Conservation (phyloP, 2,113 vertebrate species). For the Oncorhynchus keta region DNA sequence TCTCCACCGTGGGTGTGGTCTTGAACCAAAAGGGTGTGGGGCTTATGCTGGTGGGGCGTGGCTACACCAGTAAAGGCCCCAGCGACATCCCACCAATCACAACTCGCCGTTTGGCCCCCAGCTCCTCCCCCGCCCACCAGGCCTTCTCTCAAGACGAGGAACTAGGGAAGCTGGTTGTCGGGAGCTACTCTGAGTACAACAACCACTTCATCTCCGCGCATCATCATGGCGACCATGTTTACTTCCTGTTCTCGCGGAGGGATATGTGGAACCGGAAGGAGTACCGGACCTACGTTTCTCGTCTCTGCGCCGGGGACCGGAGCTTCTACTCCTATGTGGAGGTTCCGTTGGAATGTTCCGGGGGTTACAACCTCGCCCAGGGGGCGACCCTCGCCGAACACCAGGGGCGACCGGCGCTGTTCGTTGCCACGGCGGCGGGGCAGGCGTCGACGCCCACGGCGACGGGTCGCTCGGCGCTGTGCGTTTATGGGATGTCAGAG, state of each 20-base stretch:
- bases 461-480: slow-evolving; percentile 72
- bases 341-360: slow-evolving; percentile 78
- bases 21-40: slow-evolving; percentile 52
- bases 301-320: slow-evolving; percentile 74
- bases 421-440: slow-evolving; percentile 75
- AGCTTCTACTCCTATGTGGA: slow-evolving; percentile 90
- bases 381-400: slow-evolving; percentile 72
- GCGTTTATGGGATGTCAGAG: slow-evolving; percentile 74
- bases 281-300: slow-evolving; percentile 79
- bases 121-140: slow-evolving; percentile 47
- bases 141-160: slow-evolving; percentile 86
- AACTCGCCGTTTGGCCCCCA: slow-evolving; percentile 73
- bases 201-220: slow-evolving; percentile 81
- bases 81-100: slow-evolving; percentile 84
- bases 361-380: slow-evolving; percentile 74
- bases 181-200: slow-evolving; percentile 87
- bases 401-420: slow-evolving; percentile 61
- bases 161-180: slow-evolving; percentile 84
- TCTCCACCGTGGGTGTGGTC: slow-evolving; percentile 81
- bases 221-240: slow-evolving; percentile 59
- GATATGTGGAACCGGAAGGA: slow-evolving; percentile 77
- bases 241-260: slow-evolving; percentile 85
- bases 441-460: slow-evolving; percentile 70
- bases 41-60: slow-evolving; percentile 87
- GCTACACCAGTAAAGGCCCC: slow-evolving; percentile 80